Percentiles rank a stretch among this genome's conserved stretches.
Evolutionary conservation across 1,140 invertebrate genomes (phyloP).

Genomic region (Euborellia annulipes): DNA sequence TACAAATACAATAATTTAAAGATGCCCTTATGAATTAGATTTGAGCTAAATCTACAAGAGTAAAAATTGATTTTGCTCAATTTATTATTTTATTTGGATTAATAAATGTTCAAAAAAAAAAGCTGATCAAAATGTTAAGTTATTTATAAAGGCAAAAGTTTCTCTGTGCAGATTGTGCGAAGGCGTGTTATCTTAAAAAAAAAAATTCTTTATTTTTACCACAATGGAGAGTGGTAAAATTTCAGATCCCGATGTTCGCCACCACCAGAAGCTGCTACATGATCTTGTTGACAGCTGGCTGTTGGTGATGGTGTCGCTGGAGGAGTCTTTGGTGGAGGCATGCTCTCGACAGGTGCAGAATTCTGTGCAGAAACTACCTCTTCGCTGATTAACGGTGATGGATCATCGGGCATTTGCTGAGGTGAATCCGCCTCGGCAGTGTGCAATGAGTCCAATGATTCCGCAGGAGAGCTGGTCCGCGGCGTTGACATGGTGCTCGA

Average conservation of each 20-base stretch:
- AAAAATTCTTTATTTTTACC: constrained; percentile 19
- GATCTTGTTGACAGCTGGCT: constrained; percentile 23
- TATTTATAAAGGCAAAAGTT: no score
- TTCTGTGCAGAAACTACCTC: constrained; percentile 1
- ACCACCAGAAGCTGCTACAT: constrained; percentile 18
- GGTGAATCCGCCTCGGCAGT: constrained; percentile 22
- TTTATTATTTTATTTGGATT: no score
- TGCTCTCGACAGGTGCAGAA: constrained; percentile 2
- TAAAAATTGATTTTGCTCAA: no score
- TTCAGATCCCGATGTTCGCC: constrained; percentile 27
- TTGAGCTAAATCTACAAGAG: no score
- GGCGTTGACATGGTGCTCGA: constrained; percentile 20
- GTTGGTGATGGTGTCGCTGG: constrained; percentile 21
- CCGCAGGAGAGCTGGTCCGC: constrained; percentile 24
- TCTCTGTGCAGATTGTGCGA: no score
- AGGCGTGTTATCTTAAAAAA: no score
- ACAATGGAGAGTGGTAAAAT: constrained; percentile 31
- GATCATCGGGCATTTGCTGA: constrained; percentile 13
- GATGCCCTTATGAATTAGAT: no score
- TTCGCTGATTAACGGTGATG: constrained; percentile 12
- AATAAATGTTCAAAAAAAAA: no score
- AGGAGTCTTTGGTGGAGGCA: no score
- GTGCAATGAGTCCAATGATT: constrained; percentile 22
- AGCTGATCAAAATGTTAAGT: no score
- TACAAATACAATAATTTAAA: no score